Percentiles rank a stretch among this genome's conserved stretches.
phyloP scores from a whole-genome alignment of 2,113 vertebrate species.

The Dissostichus mawsoni region DNA sequence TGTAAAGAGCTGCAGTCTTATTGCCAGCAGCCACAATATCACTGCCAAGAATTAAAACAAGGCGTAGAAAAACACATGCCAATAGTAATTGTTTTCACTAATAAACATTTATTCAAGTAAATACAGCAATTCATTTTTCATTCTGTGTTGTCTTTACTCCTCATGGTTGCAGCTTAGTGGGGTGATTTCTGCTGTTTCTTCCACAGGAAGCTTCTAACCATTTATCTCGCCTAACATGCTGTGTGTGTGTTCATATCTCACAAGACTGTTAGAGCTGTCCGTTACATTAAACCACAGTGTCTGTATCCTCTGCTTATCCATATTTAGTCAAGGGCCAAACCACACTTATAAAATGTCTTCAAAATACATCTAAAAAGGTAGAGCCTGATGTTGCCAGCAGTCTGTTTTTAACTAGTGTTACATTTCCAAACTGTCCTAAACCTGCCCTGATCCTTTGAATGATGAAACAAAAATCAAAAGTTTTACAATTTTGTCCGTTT shows the following conservation, averaged over 20 bases:
- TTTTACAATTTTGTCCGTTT: too few relatives aligned
- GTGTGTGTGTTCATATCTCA: slow-evolving; percentile 47
- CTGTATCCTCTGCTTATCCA: slow-evolving; percentile 56
- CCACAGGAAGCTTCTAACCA: slow-evolving; percentile 66
- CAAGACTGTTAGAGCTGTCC: slow-evolving; percentile 33
- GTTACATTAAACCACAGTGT: slow-evolving; percentile 69
- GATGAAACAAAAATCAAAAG: neutral
- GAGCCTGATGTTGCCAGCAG: slow-evolving; percentile 2
- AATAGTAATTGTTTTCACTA: neutral
- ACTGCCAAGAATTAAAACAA: slow-evolving; percentile 10
- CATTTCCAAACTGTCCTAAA: neutral
- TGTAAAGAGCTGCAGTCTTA: slow-evolving; percentile 12
- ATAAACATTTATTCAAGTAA: slow-evolving; percentile 48
- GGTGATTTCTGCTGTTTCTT: slow-evolving; percentile 17
- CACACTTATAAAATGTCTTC: neutral
- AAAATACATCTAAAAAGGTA: slow-evolving; percentile 13
- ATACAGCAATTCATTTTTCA: slow-evolving; percentile 23
- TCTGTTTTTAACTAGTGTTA: neutral
- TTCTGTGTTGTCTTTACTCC: slow-evolving; percentile 27
- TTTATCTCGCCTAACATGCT: slow-evolving; percentile 65
- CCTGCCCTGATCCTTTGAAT: neutral
- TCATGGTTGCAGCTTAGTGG: slow-evolving; percentile 6
- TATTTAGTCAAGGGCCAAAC: slow-evolving; percentile 7
- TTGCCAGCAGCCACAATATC: slow-evolving; percentile 17
- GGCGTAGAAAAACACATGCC: neutral